Conservation (phyloP, 1,140 invertebrate genomes). For the Pseudachorutes palmiensis region DNA sequence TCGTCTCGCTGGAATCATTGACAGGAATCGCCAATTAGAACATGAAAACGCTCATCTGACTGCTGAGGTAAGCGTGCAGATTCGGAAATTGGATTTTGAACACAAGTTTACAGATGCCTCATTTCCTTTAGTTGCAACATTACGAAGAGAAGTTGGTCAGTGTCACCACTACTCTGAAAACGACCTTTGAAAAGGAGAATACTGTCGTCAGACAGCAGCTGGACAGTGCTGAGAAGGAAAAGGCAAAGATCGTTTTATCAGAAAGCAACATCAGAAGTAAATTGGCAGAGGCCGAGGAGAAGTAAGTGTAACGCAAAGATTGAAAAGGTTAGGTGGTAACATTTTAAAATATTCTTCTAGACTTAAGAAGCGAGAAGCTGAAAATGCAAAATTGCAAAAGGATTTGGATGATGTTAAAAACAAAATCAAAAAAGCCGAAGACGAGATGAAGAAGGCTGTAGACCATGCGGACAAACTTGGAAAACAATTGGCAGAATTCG, state of each 20-base stretch:
- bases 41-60: constrained; percentile 76
- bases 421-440: not conserved
- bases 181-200: constrained; percentile 12
- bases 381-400: constrained; percentile 5
- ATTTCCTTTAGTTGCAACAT: not conserved
- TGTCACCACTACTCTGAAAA: constrained; percentile 1
- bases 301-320: constrained; percentile 9
- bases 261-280: constrained; percentile 6
- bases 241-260: constrained; percentile 3
- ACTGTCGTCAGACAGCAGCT: not conserved
- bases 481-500: not conserved
- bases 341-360: not conserved
- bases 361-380: not conserved
- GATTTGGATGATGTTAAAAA: not conserved
- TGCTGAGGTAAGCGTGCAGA: constrained; percentile 61
- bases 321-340: not conserved
- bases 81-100: not conserved
- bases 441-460: not conserved
- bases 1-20: constrained; percentile 87
- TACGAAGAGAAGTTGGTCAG: not conserved
- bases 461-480: not conserved
- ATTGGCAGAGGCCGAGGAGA: not conserved
- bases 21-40: constrained; percentile 82
- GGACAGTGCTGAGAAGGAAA: constrained; percentile 15
- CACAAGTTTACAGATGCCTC: not conserved